These are phyloP conservation scores for Drosophila hydei DNA, from an alignment of 1,140 invertebrate species.

Conservation along the genomic window DNA sequence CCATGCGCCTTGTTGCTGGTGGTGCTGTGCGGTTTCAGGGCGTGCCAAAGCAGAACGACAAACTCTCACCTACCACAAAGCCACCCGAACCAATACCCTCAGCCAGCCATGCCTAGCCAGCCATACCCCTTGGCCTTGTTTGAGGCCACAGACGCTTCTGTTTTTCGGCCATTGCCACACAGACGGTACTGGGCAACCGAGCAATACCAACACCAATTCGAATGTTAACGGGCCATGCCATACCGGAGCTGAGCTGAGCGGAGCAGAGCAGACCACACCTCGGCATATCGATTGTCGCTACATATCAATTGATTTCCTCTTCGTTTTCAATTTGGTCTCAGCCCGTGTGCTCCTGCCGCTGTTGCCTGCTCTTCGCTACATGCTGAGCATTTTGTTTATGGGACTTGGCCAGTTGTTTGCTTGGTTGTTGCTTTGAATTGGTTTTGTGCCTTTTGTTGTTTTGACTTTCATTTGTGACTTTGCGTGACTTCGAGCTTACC, in stretches of 20 bases:
- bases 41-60: constrained; percentile 37
- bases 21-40: constrained; percentile 34
- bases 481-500: constrained; percentile 77
- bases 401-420: constrained; percentile 54
- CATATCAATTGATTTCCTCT: constrained; percentile 79
- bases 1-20: constrained; percentile 14
- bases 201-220: constrained; percentile 18
- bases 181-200: constrained; percentile 10
- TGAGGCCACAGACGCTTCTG: constrained; percentile 53
- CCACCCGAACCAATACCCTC: neutral
- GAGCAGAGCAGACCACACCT: constrained; percentile 51
- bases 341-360: neutral
- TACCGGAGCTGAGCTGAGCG: neutral
- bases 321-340: constrained; percentile 68
- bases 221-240: constrained; percentile 41
- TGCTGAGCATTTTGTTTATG: constrained; percentile 58
- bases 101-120: neutral
- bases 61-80: constrained; percentile 5
- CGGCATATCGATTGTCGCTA: constrained; percentile 70
- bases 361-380: constrained; percentile 10
- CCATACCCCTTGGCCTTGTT: constrained; percentile 6
- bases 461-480: constrained; percentile 62
- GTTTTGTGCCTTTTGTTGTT: constrained; percentile 10
- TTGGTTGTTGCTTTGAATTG: constrained; percentile 1
- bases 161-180: constrained; percentile 34